Evolutionary conservation across 2,888 invertebrate species (phyloP).

Genomic region (Agrotis puta): DNA sequence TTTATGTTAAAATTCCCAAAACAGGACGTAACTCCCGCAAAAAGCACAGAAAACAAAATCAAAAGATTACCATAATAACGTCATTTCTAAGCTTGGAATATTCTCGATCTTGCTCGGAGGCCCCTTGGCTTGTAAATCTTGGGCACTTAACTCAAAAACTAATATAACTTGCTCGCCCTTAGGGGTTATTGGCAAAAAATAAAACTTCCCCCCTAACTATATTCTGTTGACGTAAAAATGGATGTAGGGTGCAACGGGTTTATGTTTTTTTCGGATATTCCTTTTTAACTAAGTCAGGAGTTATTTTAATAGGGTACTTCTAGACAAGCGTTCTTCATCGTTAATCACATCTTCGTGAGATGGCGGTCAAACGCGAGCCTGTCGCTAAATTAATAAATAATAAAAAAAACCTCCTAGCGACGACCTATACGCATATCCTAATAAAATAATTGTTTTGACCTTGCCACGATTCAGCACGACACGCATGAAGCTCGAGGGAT

Average conservation of each 20-base stretch:
- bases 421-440: too few species aligned
- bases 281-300: background rate
- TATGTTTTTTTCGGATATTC: background rate
- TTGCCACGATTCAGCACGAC: too few species aligned
- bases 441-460: too few species aligned
- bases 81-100: conserved; percentile 48
- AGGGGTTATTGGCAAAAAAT: conserved; percentile 66
- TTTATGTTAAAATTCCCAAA: conserved; percentile 22
- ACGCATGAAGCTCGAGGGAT: too few species aligned
- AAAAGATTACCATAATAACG: conserved; percentile 57
- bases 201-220: conserved; percentile 57
- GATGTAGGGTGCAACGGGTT: conserved; percentile 34
- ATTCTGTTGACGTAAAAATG: conserved; percentile 60
- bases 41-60: conserved; percentile 31
- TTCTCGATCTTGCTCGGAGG: conserved; percentile 31
- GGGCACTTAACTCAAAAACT: conserved; percentile 69
- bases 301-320: too few species aligned
- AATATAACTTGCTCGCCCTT: conserved; percentile 71
- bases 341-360: too few species aligned
- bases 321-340: too few species aligned
- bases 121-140: conserved; percentile 52
- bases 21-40: conserved; percentile 1
- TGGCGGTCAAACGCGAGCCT: too few species aligned
- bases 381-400: too few species aligned
- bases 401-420: too few species aligned